Conservation (phyloP, 2,113 vertebrate genomes). For the Xiphorhynchus elegans region DNA sequence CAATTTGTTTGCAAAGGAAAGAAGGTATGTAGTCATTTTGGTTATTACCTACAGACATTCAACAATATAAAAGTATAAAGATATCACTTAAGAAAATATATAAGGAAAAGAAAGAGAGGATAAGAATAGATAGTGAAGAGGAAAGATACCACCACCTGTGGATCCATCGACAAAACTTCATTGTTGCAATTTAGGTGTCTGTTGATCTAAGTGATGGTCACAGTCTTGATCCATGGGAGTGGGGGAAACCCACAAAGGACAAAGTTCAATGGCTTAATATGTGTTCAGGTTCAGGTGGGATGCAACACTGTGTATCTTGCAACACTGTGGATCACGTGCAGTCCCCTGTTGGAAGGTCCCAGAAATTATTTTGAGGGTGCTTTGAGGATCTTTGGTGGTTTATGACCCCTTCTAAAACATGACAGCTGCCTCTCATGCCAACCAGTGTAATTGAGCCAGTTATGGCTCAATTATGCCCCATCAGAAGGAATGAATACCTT, state of each 20-base stretch:
- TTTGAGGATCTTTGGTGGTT: not conserved
- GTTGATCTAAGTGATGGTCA: not conserved
- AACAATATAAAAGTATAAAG: not conserved
- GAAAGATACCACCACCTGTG: not conserved
- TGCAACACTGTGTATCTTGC: not conserved
- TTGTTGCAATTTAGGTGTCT: not conserved
- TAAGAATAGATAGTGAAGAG: not conserved
- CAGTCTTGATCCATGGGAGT: not conserved
- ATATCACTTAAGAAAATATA: not conserved
- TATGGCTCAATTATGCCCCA: too few relatives aligned
- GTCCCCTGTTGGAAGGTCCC: not conserved
- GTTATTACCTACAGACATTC: not conserved
- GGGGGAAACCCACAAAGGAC: not conserved
- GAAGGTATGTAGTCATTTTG: not conserved
- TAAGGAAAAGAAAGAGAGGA: not conserved
- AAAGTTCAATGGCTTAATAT: not conserved
- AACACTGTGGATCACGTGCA: not conserved
- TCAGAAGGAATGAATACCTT: not conserved
- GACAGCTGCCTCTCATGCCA: too few relatives aligned
- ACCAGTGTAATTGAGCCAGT: not conserved
- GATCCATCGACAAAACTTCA: not conserved
- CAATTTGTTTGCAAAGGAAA: not conserved
- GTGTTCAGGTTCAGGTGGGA: not conserved
- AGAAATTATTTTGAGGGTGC: not conserved
- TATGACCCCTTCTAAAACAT: not conserved